Evolutionary conservation across 2,797 vertebrate genomes (phyloP).

Genomic region (Amniataba percoides): DNA sequence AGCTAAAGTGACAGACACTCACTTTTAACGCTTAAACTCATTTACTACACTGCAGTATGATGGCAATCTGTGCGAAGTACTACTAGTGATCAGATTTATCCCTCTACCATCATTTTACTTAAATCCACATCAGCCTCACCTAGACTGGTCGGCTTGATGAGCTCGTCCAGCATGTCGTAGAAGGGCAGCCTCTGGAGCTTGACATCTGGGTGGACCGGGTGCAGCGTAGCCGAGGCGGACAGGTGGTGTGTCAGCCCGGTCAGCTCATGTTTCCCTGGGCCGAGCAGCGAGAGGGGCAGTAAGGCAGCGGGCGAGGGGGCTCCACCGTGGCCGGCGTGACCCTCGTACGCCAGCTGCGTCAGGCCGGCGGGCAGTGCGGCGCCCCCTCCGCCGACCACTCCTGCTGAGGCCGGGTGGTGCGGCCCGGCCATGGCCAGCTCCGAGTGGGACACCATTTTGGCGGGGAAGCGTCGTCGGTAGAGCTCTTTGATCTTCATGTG

Average conservation of each 20-base stretch:
- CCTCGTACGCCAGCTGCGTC: conserved; percentile 92
- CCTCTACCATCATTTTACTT: not conserved
- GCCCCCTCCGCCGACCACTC: conserved; percentile 72
- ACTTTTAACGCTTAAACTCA: not conserved
- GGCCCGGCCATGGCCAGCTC: conserved; percentile 91
- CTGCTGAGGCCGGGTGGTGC: conserved; percentile 86
- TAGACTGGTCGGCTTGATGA: conserved; percentile 98
- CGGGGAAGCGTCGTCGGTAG: conserved; percentile 95
- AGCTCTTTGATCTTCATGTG: conserved; percentile 99
- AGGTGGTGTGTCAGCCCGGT: conserved; percentile 91
- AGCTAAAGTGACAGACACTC: not conserved
- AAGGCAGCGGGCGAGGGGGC: conserved; percentile 89
- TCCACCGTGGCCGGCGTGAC: conserved; percentile 81
- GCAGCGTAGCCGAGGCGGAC: conserved; percentile 89
- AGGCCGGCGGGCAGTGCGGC: conserved; percentile 90
- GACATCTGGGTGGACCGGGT: conserved; percentile 97
- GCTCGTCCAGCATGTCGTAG: conserved; percentile 96
- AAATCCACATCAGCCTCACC: conserved; percentile 81
- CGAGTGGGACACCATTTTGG: conserved; percentile 94
- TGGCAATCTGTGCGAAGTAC: not conserved
- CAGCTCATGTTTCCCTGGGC: conserved; percentile 95
- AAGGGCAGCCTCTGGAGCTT: conserved; percentile 97
- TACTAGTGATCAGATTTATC: not conserved
- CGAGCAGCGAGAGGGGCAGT: conserved; percentile 94
- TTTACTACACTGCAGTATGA: not conserved